phyloP scores from a whole-genome alignment of 1,140 invertebrate genomes.

The Microvelia longipes region DNA sequence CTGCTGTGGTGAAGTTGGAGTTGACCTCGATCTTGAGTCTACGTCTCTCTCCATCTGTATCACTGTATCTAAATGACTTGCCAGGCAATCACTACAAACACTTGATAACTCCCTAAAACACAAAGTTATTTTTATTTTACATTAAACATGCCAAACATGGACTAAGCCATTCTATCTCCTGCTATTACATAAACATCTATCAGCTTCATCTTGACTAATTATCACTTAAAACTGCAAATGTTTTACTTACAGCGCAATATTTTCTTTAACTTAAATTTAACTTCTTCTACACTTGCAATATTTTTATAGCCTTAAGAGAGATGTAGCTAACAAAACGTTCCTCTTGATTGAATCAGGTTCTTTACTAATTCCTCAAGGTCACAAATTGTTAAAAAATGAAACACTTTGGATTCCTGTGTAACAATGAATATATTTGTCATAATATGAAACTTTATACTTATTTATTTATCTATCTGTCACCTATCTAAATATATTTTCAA shows the following conservation, averaged over 20 bases:
- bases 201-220: neutral
- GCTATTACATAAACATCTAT: neutral
- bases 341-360: too few relatives aligned
- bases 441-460: too few relatives aligned
- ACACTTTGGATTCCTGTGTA: too few relatives aligned
- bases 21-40: too few relatives aligned
- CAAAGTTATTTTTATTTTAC: neutral
- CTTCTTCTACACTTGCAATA: neutral
- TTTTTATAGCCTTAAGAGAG: too few relatives aligned
- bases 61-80: slow-evolving; percentile 35
- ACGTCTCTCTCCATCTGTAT: slow-evolving; percentile 36
- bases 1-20: too few relatives aligned
- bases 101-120: slow-evolving; percentile 32
- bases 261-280: neutral
- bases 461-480: too few relatives aligned
- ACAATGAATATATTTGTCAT: too few relatives aligned
- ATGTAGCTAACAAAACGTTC: too few relatives aligned
- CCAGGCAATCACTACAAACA: slow-evolving; percentile 33
- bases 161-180: neutral
- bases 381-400: too few relatives aligned
- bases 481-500: too few relatives aligned
- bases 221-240: neutral
- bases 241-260: neutral
- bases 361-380: too few relatives aligned
- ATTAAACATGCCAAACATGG: slow-evolving; percentile 8